Percentiles rank a stretch among this genome's conserved stretches.
Evolutionary conservation across 2,888 invertebrate genomes (phyloP).

Genomic region (Plebejus argus): DNA sequence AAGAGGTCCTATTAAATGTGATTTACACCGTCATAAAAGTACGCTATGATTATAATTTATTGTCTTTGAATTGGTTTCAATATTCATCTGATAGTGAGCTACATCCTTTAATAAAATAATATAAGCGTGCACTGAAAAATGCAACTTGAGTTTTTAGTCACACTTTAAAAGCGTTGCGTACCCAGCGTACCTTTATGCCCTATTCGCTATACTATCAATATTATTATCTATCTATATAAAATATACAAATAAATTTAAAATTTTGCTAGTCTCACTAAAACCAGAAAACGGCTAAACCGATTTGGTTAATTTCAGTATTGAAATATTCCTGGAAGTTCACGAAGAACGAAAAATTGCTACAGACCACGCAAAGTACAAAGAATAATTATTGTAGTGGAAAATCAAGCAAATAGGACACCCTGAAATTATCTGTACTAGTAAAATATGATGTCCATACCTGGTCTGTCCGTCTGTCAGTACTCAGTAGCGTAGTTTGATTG

Average conservation of each 20-base stretch:
- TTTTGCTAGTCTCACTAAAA: too few relatives aligned
- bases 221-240: too few relatives aligned
- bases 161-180: not conserved
- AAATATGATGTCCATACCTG: conserved; percentile 25
- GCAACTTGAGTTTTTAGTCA: not conserved
- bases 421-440: not conserved
- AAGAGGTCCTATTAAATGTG: conserved; percentile 30
- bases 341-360: not conserved
- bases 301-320: too few relatives aligned
- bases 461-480: conserved; percentile 55
- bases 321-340: too few relatives aligned
- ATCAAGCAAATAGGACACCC: not conserved
- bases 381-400: not conserved
- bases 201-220: too few relatives aligned
- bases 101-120: not conserved
- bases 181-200: too few relatives aligned
- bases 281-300: too few relatives aligned
- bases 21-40: conserved; percentile 18
- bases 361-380: not conserved
- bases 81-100: not conserved
- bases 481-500: conserved; percentile 57
- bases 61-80: conserved; percentile 4
- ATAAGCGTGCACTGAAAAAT: not conserved
- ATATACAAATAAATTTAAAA: too few relatives aligned
- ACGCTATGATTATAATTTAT: conserved; percentile 10